Evolutionary conservation across 2,797 vertebrate genomes (phyloP), one percentile per base, ranked within the genome.

Genomic region (Enteromius mattozi): DNA sequence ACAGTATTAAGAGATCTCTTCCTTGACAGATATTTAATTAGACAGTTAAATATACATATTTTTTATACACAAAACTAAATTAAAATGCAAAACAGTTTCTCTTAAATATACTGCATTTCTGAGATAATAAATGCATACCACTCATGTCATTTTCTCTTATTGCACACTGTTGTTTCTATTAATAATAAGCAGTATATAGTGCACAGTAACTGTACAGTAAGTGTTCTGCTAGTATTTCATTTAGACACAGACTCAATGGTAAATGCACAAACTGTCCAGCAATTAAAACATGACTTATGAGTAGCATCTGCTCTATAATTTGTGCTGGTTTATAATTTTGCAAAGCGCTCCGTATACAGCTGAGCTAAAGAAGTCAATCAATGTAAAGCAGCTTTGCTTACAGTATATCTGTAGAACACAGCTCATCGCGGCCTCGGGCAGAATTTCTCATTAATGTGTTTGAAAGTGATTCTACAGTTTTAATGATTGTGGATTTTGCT

Each of bases 401-500:
- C 30, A 65, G 27, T 33, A n/a, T n/a, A 56, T 54, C 49, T 75
- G 72, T 35, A 56, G 19, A 49, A 51, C 17, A 33, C 8, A n/a
- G 30, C 37, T 75, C 3, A 21, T 35, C 30, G 6, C 12, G 10
- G 71, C 71, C 71, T 74, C 47, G 5, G 71, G 71, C 27, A 7
- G 30, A 21, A 51, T 35, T 54, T 56, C 30, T 56, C n/a, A 75
- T 75, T 12, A 74, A 74, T 33, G 45, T 33, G 16, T 12, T 12
- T 72, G 17, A 51, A 51, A 33, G 71, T 21, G 47, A 51, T 75
- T 75, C 47, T 54, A 51, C 47, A 35, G 27, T 54, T 75, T n/a
- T 54, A 75, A 54, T 75, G 72, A 75, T 54, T 75, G 72, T 74
- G 47, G 30, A 54, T 75, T 54, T 75, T 35, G 72, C 72, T 75